Conservation (phyloP, 1,140 invertebrate genomes). For the Leptopilina boulardi region DNA sequence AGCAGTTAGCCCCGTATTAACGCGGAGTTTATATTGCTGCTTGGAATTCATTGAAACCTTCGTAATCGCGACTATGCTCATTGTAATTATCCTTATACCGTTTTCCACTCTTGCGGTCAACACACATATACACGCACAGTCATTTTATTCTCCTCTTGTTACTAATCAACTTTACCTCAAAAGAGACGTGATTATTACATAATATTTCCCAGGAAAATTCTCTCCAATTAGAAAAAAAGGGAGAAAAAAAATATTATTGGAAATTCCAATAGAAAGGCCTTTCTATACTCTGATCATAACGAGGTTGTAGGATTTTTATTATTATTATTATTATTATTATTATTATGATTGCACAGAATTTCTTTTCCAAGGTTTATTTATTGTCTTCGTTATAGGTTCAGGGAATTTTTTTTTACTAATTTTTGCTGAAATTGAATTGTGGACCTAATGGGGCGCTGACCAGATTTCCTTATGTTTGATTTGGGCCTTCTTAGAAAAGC, state of each 20-base stretch:
- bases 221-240: neutral
- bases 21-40: slow-evolving; percentile 68
- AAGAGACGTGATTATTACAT: slow-evolving; percentile 22
- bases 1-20: slow-evolving; percentile 70
- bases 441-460: too few species aligned
- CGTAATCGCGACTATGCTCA: slow-evolving; percentile 55
- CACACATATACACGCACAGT: too few species aligned
- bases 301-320: neutral
- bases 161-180: slow-evolving; percentile 39
- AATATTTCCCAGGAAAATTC: slow-evolving; percentile 18
- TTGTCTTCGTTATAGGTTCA: too few species aligned
- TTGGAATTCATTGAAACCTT: slow-evolving; percentile 69
- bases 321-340: neutral
- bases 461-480: too few species aligned
- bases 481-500: too few species aligned
- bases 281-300: neutral
- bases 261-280: neutral
- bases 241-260: neutral
- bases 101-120: slow-evolving; percentile 49
- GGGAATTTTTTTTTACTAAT: too few species aligned
- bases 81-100: slow-evolving; percentile 49
- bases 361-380: too few species aligned
- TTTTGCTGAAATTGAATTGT: too few species aligned
- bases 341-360: neutral
- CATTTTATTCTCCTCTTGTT: slow-evolving; percentile 53